Base-by-base conservation (phyloP, 1,140 invertebrate species). In the Nasonia giraulti region DNA sequence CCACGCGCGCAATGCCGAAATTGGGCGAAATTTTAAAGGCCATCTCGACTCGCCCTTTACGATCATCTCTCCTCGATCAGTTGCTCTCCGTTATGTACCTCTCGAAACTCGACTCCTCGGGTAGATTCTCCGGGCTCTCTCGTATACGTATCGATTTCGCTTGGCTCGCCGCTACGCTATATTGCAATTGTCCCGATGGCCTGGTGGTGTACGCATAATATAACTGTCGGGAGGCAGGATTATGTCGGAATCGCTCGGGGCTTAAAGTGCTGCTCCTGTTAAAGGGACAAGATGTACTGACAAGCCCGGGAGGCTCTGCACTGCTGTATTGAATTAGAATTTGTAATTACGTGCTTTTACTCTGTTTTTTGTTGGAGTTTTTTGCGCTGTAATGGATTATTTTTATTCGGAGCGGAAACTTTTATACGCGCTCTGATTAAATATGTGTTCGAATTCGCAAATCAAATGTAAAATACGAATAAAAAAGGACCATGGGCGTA, bases 231-330 rank as follows among this genome's bases (percentile, higher is more conserved):
- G 27, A 33, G 69, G 73, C 5, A 20, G 73, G 33, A 40, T 37
- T 37, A 74, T 44, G 44, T 74, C 33, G 27, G 73, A 20, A 74
- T 40, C 33, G 37, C 27, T 71, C 31, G 69, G 4, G 69, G 37
- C 73, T 74, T 74, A 74, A 74, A 74, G 73, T 74, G 33, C 17
- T 74, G 20, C 14, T 74, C 27, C 8, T 74, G 73, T 74, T 74
- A 74, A 74, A 74, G 73, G 73, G 33, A 40, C 73, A 74, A 74
- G 73, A 20, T 74, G 73, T 20, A 3, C 37, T 44, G 33, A 37
- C 73, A 74, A 40, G 69, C 69, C 31, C 31, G 11, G 0, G 69
- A 33, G 20, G 27, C 10, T 20, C 3, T 20, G n/a, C 1, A 66
- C n/a, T 20, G 62, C 2, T 31, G 11, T 11, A 71, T 71, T 31